Percentiles rank a stretch among this genome's conserved stretches.
These are phyloP conservation scores for Diorhabda elongata DNA, from an alignment of 1,140 invertebrate species.

Conservation along the genomic window DNA sequence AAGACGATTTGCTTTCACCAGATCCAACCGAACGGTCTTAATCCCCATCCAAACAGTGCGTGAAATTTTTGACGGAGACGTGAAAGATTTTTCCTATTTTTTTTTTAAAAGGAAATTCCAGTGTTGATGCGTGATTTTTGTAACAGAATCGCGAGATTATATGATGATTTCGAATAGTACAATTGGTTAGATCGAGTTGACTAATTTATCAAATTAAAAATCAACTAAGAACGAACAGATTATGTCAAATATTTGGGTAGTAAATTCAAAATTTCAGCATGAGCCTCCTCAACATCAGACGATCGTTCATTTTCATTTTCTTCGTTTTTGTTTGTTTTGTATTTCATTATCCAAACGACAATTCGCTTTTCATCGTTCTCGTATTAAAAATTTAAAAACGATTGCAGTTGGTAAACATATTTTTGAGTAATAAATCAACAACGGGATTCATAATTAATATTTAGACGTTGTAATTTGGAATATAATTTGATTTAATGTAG, in stretches of 20 bases:
- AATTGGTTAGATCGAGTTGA: too few species aligned
- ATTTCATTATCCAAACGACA: neutral
- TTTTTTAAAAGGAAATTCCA: too few species aligned
- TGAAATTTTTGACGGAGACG: constrained; percentile 2
- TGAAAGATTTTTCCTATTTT: neutral
- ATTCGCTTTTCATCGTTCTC: neutral
- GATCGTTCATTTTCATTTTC: neutral
- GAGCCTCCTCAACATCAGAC: neutral
- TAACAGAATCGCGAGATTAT: too few species aligned
- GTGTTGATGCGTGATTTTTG: too few species aligned
- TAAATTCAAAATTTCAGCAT: too few species aligned
- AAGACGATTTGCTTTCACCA: neutral
- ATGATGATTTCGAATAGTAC: too few species aligned
- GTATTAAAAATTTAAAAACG: neutral
- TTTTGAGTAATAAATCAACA: neutral
- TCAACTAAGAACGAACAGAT: too few species aligned
- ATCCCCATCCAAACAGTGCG: neutral
- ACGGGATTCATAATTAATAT: too few species aligned
- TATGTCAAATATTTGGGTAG: too few species aligned
- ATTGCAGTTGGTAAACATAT: neutral
- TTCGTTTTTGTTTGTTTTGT: neutral
- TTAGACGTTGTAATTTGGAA: too few species aligned
- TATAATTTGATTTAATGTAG: too few species aligned
- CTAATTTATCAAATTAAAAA: too few species aligned
- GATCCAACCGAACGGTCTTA: neutral